These are phyloP conservation scores for Peromyscus maniculatus DNA, from an alignment of 2,113 vertebrate genomes.

Conservation along the genomic window DNA sequence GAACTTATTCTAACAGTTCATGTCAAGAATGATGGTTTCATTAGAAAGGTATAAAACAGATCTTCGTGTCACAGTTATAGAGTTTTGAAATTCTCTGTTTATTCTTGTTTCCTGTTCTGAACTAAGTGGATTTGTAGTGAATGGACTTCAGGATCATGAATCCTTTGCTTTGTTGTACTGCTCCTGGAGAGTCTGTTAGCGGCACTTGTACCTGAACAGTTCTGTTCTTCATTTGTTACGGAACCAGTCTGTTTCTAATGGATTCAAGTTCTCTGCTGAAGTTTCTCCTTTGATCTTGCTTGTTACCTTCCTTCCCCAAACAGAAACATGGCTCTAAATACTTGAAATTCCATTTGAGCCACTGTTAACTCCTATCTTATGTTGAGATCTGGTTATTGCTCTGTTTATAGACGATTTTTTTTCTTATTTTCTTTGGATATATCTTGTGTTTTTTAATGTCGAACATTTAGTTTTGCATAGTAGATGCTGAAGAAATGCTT, in stretches of 20 bases:
- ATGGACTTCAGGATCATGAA: background rate
- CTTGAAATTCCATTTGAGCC: background rate
- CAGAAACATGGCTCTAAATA: background rate
- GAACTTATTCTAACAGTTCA: background rate
- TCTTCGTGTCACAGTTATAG: background rate
- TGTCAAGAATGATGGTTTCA: background rate
- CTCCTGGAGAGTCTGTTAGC: background rate
- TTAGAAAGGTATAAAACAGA: background rate
- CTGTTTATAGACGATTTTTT: background rate
- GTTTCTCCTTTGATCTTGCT: background rate
- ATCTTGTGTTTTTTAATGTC: background rate
- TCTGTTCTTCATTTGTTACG: background rate
- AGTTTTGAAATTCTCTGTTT: background rate
- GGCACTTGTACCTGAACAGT: background rate
- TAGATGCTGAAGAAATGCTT: background rate
- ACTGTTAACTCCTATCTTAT: background rate
- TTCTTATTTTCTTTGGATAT: background rate
- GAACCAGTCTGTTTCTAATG: background rate
- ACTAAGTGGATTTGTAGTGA: background rate
- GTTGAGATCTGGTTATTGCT: background rate
- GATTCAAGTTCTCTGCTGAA: background rate
- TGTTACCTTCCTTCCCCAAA: background rate
- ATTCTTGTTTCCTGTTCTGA: background rate
- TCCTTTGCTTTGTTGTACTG: background rate
- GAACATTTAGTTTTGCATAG: background rate